Evolutionary conservation across 2,797 vertebrate species (phyloP), one percentile per base, ranked within the genome.

Genomic region (Bryconaethiops microstoma): DNA sequence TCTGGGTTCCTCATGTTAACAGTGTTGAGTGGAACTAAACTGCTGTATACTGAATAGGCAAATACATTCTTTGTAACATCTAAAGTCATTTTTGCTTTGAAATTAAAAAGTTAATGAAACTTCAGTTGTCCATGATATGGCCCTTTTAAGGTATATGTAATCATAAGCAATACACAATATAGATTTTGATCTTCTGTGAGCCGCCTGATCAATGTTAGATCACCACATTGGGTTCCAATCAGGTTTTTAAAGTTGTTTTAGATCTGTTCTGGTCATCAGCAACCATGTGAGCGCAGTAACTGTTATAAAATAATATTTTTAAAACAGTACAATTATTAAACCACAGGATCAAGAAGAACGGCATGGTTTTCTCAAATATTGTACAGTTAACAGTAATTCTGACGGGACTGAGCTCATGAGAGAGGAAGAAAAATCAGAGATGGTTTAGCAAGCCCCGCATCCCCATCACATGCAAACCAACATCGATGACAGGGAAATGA

Each of bases 391-490:
- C 62, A 77, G 25, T 68, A 54, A 39, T 74, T 54, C 23, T 71
- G 71, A 68, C 70, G 72, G 39, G 14, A 60, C 14, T 25, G 7
- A 42, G 5, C 2, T 45, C 55, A 72, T 35, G 39, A 52, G 10
- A 59, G 19, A 67, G 25, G 21, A n/a, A 65, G 35, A 65, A 65
- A 65, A 79, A 64, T 70, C 57, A 78, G 59, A 78, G 74, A 85
- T 83, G 80, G 84, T 84, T 84, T 82, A 84, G 87, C 80, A 83
- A 81, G 80, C 76, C 65, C 80, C 21, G 48, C 63, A 54, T 79
- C 82, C 62, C 29, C 9, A 76, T 39, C 17, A 54, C 77, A 73
- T 76, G 77, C 83, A 80, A 19, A 72, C 50, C 62, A 40, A 76
- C 62, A 68, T 63, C 55, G 82, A 74, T 72, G 78, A 74, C 55